A percentile compares a stretch with the other conserved stretches of the same genome.
Conservation (phyloP, 2,113 vertebrate genomes). For the Ophthalmotilapia sp. region DNA sequence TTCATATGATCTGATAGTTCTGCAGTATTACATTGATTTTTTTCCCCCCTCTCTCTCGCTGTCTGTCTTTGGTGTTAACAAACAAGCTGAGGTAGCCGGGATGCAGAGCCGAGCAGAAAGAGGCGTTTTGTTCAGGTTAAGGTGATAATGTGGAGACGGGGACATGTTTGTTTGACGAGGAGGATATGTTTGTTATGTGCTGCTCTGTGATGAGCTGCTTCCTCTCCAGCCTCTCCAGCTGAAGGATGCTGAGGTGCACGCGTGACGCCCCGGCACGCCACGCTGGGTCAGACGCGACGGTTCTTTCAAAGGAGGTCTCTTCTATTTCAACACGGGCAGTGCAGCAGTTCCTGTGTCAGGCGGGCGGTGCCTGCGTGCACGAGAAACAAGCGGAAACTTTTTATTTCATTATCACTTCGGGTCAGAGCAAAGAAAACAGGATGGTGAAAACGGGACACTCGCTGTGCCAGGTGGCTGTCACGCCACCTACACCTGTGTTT, state of each 20-base stretch:
- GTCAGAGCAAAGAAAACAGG: not conserved
- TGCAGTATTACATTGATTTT: constrained; percentile 92
- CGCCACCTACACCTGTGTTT: not conserved
- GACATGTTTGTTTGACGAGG: constrained; percentile 60
- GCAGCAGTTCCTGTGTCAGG: not conserved
- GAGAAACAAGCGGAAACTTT: not conserved
- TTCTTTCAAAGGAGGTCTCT: not conserved
- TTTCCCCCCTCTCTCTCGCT: constrained; percentile 21
- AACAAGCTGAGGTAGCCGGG: constrained; percentile 79
- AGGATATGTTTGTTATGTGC: constrained; percentile 52
- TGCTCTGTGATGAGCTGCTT: constrained; percentile 39
- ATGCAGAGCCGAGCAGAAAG: constrained; percentile 50
- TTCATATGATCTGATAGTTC: constrained; percentile 96
- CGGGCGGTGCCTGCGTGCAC: not conserved
- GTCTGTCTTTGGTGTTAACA: constrained; percentile 78
- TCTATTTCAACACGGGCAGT: fast-evolving
- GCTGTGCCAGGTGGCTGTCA: not conserved
- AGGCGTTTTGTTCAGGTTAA: constrained; percentile 52
- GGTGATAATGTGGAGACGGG: constrained; percentile 50
- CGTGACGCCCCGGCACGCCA: not conserved
- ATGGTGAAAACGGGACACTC: not conserved
- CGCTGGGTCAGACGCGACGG: not conserved
- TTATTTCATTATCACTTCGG: not conserved
- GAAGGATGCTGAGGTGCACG: not conserved
- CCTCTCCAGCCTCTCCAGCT: constrained; percentile 21